Percentiles rank a stretch among this genome's conserved stretches.
These are phyloP conservation scores for Chunga burmeisteri DNA, from an alignment of 2,113 vertebrate species.

Conservation along the genomic window DNA sequence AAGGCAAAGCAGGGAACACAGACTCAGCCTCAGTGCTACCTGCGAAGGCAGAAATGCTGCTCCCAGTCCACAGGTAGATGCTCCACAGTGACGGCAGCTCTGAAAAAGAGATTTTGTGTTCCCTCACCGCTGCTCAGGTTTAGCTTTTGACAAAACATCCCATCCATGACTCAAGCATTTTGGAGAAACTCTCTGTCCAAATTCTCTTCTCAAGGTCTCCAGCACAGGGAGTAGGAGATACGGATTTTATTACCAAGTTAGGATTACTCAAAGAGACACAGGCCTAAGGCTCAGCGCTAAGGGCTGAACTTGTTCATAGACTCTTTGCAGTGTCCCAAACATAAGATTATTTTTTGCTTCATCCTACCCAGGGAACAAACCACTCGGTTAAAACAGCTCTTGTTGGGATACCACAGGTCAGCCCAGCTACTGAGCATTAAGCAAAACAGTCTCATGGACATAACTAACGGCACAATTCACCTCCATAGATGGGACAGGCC, in stretches of 20 bases:
- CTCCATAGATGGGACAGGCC: neutral
- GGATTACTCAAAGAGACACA: neutral
- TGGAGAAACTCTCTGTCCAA: neutral
- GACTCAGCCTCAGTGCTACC: accelerated
- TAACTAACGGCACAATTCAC: neutral
- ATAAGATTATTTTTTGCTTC: neutral
- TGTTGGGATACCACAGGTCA: neutral
- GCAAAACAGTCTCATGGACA: neutral
- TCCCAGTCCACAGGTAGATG: neutral
- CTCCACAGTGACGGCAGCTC: neutral
- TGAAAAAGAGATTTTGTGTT: neutral
- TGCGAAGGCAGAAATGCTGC: neutral
- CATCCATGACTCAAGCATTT: neutral
- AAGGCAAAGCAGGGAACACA: neutral
- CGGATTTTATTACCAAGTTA: neutral
- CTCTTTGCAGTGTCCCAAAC: neutral
- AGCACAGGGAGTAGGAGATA: neutral
- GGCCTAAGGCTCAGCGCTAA: neutral
- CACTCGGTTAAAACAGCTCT: neutral
- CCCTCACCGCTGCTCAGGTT: neutral
- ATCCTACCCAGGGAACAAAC: neutral
- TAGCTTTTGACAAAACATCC: neutral
- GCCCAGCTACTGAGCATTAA: neutral
- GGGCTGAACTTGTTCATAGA: neutral
- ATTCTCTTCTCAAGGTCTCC: neutral